These are phyloP conservation scores for Huso huso DNA, from an alignment of 2,797 vertebrate genomes.

Conservation along the genomic window DNA sequence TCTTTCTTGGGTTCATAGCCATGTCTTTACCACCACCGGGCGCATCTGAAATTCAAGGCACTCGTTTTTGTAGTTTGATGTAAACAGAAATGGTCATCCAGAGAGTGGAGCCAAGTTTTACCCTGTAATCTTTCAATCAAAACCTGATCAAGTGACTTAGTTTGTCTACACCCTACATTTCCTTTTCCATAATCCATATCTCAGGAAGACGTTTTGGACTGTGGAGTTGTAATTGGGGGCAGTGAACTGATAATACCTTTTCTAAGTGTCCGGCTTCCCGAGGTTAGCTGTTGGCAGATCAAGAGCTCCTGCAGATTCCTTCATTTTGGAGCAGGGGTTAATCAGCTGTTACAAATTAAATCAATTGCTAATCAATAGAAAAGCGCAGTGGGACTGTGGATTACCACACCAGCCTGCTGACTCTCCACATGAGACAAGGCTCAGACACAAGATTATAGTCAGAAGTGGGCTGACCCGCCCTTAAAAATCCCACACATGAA, in stretches of 20 bases:
- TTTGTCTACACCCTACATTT: too few species aligned
- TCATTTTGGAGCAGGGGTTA: conserved; percentile 10
- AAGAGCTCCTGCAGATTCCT: not conserved
- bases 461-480: not conserved
- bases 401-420: not conserved
- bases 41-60: too few species aligned
- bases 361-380: conserved; percentile 39
- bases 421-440: conserved; percentile 19
- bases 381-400: not conserved
- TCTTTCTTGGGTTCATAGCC: too few species aligned
- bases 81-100: too few species aligned
- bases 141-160: too few species aligned
- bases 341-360: conserved; percentile 56
- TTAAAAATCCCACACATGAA: too few species aligned
- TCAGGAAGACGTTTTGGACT: too few species aligned
- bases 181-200: too few species aligned
- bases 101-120: too few species aligned
- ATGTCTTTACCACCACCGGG: too few species aligned
- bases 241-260: not conserved
- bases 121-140: too few species aligned
- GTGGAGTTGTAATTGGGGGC: not conserved
- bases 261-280: not conserved
- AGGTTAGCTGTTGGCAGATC: not conserved
- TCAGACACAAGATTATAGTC: not conserved
- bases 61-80: too few species aligned